Evolutionary conservation across 2,113 vertebrate genomes (phyloP), one percentile per base, ranked within the genome.

Genomic region (Sorex fumeus): DNA sequence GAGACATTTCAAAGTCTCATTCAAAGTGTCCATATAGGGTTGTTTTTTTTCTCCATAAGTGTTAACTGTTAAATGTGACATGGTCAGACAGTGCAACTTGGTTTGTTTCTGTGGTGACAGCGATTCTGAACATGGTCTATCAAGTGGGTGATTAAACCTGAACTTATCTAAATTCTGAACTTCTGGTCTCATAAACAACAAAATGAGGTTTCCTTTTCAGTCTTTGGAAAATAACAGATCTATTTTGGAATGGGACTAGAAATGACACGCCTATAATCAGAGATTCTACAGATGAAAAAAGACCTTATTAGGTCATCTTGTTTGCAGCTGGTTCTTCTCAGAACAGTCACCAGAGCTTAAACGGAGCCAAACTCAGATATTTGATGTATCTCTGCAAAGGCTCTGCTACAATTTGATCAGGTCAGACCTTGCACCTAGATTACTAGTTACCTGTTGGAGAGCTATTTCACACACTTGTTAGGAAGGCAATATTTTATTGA

Each of bases 241-340:
- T 89, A n/a, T 79, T 93, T 80, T 87, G 84, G 78, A 94, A 64
- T 72, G 71, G 76, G n/a, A 60, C n/a, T 83, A 87, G 66, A 85
- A 94, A 91, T 69, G 69, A 69, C 83, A 60, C 3, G 66, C 19
- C 50, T 95, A 16, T 45, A 82, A 91, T 82, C 47, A 67, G 85
- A 85, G 91, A 78, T 78, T 69, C 66, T 90, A 4, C 27, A 85
- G 89, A 92, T 83, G 91, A 85, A 88, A 94, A 94, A 64, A 84
- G 43, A 64, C 84, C 91, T 92, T 86, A 80, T 93, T 94, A 76
- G 87, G 87, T 67, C 87, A 92, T 80, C 60, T 32, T 25, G 67
- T 66, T 75, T 85, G 84, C 71, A 66, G 76, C 71, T 90, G 84
- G 72, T 19, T 88, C 62, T 76, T 71, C 75, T 92, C 40, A n/a